Conservation (phyloP, 2,113 vertebrate species). For the Hyperopisus bebe region DNA sequence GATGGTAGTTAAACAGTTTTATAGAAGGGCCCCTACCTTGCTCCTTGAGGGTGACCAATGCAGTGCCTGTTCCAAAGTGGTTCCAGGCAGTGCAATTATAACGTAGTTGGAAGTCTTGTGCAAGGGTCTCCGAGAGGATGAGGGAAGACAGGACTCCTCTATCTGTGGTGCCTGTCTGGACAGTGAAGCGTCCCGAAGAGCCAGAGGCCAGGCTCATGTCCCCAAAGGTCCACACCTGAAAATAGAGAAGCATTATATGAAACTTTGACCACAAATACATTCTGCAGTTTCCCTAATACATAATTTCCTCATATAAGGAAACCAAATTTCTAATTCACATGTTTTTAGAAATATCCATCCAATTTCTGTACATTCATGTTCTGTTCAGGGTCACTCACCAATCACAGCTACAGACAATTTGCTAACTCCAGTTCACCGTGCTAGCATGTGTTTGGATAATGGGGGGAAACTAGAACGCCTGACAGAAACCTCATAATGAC, state of each 20-base stretch:
- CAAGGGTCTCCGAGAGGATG: constrained; percentile 70
- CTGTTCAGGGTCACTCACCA: not conserved
- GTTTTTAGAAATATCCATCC: not conserved
- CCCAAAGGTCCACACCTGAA: constrained; percentile 81
- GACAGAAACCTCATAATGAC: not conserved
- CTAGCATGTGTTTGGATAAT: not conserved
- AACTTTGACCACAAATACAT: not conserved
- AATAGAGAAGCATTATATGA: not conserved
- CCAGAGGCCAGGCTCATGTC: constrained; percentile 68
- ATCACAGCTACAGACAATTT: not conserved
- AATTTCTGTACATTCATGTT: not conserved
- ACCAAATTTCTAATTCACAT: not conserved
- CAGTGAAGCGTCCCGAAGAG: constrained; percentile 72
- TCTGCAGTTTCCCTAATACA: not conserved
- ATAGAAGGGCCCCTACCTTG: constrained; percentile 60
- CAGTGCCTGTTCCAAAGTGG: constrained; percentile 68
- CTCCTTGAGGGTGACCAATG: constrained; percentile 65
- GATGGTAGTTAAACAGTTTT: not conserved
- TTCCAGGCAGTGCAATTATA: constrained; percentile 89
- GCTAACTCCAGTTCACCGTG: not conserved
- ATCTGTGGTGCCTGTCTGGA: constrained; percentile 67
- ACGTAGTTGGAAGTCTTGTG: constrained; percentile 66
- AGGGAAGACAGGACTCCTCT: constrained; percentile 70
- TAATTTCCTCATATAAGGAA: not conserved
- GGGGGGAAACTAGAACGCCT: not conserved